Base-by-base conservation (phyloP, 2,797 vertebrate species). In the Heliangelus exortis region DNA sequence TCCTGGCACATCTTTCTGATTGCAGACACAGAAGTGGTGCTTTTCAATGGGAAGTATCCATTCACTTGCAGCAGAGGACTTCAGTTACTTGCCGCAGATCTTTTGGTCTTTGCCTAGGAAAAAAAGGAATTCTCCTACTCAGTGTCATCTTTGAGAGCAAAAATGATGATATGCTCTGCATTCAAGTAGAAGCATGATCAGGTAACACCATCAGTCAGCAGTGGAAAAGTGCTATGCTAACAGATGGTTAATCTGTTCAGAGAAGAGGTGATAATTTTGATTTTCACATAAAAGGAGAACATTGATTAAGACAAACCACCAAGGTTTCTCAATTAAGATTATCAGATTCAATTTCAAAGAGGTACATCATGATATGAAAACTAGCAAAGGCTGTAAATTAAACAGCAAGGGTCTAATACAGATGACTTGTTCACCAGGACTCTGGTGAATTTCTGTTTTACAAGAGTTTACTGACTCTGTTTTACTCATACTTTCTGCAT, bases 201-300 rank as follows among this genome's bases (percentile, higher is more conserved):
- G 62, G 77, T 63, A 67, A 50, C 18, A 11, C 57, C 23, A 81
- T 84, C 73, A 96, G 75, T 85, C 87, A 92, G 65, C 63, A 51
- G 43, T 12, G 13, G 57, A 25, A 61, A 83, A 95, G 15, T 29
- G 47, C 33, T 62, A 45, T 80, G 62, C 20, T n/a, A 34, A 26
- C 28, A 81, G 94, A 87, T 80, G 75, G 76, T 78, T 93, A 68
- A 85, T 96, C 92, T 92, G 74, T 84, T 77, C 69, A 48, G 69
- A 68, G 9, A 86, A 92, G 88, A 93, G 43, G 39, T 54, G 33
- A 29, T 41, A 7, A 22, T 87, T 93, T 57, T 83, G 48, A 93
- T 94, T 96, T 95, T 84, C 51, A 79, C 58, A 72, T 51, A 94
- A 66, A 96, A 80, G 1, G 7, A 1, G 9, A 58, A 63, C 51